A percentile compares a stretch with the other conserved stretches of the same genome.
These are phyloP conservation scores for Neosilurus hyrtlii DNA, from an alignment of 2,797 vertebrate species.

Conservation along the genomic window DNA sequence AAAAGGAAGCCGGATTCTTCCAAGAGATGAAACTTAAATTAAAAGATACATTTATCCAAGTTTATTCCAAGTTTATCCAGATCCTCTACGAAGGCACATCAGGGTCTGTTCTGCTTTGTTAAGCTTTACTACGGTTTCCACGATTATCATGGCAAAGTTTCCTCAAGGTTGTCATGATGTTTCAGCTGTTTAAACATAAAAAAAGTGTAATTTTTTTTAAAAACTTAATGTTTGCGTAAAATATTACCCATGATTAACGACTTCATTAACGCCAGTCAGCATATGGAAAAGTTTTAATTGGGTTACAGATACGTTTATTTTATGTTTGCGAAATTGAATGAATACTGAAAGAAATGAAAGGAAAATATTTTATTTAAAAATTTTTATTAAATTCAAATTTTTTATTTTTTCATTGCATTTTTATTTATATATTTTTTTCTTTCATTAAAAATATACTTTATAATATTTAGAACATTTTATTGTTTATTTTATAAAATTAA, in stretches of 20 bases:
- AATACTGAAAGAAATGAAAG: neutral
- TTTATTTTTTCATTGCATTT: neutral
- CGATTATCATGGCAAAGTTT: no score
- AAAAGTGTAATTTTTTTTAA: no score
- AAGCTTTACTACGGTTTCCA: no score
- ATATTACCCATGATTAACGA: neutral
- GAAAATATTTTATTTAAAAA: neutral
- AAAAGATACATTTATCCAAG: no score
- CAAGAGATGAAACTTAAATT: no score
- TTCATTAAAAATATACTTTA: neutral
- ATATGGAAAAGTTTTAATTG: neutral
- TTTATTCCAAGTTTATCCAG: no score
- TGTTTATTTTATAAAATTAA: neutral
- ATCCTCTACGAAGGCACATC: no score
- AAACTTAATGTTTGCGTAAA: neutral
- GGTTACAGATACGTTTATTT: neutral
- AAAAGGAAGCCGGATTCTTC: no score
- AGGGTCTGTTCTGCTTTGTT: no score
- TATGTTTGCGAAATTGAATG: neutral
- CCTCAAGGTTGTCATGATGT: no score
- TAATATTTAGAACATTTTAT: neutral
- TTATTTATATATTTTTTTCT: no score
- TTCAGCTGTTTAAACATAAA: no score
- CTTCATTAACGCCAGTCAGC: neutral
- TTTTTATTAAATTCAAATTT: neutral